These are phyloP conservation scores for Lysandra coridon DNA, from an alignment of 2,888 invertebrate genomes.

Conservation along the genomic window DNA sequence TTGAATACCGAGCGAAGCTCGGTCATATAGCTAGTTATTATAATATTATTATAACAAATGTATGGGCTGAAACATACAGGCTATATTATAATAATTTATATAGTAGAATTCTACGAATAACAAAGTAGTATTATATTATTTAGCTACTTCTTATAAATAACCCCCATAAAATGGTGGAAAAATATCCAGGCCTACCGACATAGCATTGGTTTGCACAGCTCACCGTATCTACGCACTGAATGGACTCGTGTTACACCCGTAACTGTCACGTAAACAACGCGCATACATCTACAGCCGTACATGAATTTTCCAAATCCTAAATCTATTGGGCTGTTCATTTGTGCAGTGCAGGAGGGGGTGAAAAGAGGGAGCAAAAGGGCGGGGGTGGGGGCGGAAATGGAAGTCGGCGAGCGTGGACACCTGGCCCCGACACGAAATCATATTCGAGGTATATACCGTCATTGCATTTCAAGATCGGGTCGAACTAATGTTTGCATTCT, in stretches of 20 bases:
- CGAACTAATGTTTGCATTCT: slow-evolving; percentile 7
- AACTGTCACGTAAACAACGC: not conserved
- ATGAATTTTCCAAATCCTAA: slow-evolving; percentile 22
- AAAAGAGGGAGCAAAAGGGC: slow-evolving; percentile 43
- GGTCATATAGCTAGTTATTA: too few species aligned
- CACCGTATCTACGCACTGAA: not conserved
- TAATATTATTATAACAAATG: too few species aligned
- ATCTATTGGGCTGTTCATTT: slow-evolving; percentile 21
- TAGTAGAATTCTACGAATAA: too few species aligned
- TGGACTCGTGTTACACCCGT: not conserved
- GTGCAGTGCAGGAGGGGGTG: slow-evolving; percentile 28
- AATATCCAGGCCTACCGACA: too few species aligned
- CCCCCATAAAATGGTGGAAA: too few species aligned
- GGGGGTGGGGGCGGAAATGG: slow-evolving; percentile 55
- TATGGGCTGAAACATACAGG: too few species aligned
- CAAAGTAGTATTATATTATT: too few species aligned
- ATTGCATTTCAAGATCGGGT: slow-evolving; percentile 7
- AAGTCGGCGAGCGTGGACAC: slow-evolving; percentile 52
- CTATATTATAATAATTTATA: too few species aligned
- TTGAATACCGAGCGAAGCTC: too few species aligned
- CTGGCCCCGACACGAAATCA: slow-evolving; percentile 42
- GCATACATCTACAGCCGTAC: not conserved
- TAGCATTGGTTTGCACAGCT: not conserved
- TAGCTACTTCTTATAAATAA: too few species aligned
- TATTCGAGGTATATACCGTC: slow-evolving; percentile 3